A percentile compares a stretch with the other conserved stretches of the same genome.
Conservation (phyloP, 2,113 vertebrate genomes). For the Grantiella picta region DNA sequence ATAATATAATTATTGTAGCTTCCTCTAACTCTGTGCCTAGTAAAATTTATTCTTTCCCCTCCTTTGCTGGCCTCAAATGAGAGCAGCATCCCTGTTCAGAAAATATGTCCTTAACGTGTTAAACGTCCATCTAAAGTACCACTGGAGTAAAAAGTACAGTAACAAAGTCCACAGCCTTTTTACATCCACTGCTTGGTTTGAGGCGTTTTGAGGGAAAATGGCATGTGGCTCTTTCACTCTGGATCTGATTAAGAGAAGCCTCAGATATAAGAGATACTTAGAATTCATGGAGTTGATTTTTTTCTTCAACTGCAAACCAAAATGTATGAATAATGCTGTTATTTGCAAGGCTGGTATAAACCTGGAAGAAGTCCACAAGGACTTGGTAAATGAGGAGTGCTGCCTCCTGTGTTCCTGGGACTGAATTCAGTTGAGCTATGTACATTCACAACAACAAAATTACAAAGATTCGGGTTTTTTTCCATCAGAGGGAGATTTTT, state of each 20-base stretch:
- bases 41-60: neutral
- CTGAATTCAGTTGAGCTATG: neutral
- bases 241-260: neutral
- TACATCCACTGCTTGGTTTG: neutral
- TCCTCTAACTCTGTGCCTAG: neutral
- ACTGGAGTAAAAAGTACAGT: neutral
- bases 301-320: neutral
- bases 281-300: neutral
- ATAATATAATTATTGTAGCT: neutral
- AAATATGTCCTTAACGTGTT: neutral
- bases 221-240: neutral
- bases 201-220: neutral
- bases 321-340: constrained; percentile 4
- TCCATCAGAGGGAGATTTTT: neutral
- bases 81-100: neutral
- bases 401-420: neutral
- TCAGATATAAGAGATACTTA: neutral
- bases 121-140: neutral
- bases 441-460: neutral
- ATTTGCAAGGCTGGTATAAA: neutral
- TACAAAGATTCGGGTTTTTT: neutral
- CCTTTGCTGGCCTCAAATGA: neutral
- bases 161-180: neutral
- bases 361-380: neutral
- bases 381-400: neutral